A percentile compares a stretch with the other conserved stretches of the same genome.
These are phyloP conservation scores for Luehdorfia chinensis DNA, from an alignment of 1,140 invertebrate species.

Conservation along the genomic window DNA sequence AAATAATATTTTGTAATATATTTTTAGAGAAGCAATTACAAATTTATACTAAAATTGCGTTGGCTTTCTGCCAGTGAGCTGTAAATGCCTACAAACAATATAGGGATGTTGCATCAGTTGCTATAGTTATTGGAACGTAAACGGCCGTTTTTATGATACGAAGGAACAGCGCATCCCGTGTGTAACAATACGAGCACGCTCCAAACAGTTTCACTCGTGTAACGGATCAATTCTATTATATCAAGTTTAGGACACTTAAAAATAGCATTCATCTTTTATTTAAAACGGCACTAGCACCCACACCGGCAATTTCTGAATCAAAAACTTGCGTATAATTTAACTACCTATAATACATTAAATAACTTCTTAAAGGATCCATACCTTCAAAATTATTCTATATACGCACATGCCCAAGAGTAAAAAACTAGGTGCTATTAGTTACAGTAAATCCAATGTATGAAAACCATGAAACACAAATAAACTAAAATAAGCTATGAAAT, in stretches of 20 bases:
- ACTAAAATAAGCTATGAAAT: not conserved
- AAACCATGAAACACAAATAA: not conserved
- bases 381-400: no score
- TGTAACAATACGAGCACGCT: conserved; percentile 2
- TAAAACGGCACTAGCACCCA: conserved; percentile 30
- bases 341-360: no score
- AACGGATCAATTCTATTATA: conserved; percentile 18
- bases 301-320: conserved; percentile 31
- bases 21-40: not conserved
- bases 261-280: conserved; percentile 17
- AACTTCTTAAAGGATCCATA: no score
- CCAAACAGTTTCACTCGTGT: conserved; percentile 8
- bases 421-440: not conserved
- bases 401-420: not conserved
- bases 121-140: not conserved
- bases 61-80: not conserved
- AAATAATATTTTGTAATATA: no score
- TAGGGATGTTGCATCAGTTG: no score
- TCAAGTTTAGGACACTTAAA: conserved; percentile 15
- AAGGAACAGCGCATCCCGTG: conserved; percentile 2
- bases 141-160: conserved; percentile 2
- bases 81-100: not conserved
- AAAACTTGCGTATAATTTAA: conserved; percentile 17
- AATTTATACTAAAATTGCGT: not conserved
- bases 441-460: not conserved